Base-by-base conservation (phyloP, 2,888 invertebrate genomes). In the Pterostichus madidus region DNA sequence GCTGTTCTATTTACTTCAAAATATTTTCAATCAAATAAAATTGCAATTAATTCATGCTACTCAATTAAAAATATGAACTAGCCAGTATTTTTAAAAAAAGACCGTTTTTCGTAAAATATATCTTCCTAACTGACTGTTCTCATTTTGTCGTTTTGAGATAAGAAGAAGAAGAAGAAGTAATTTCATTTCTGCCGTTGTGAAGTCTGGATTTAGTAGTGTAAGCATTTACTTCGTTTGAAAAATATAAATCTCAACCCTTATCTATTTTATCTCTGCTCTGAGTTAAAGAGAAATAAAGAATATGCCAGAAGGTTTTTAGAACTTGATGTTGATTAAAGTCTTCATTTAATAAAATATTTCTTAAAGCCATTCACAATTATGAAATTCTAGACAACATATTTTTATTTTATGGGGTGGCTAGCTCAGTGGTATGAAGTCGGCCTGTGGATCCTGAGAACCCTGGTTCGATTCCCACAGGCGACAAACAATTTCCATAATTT, bases 161-260 rank as follows among this genome's bases (percentile, higher is more conserved):
- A 39, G 39, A 24, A 24, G 17, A 15, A 13, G 5, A 56, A 5
- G 7, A 3, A 24, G 31, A 59, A 59, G 59, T 31, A 59, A 59
- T 59, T 59, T 59, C 59, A 59, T 8, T 31, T 15, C 59, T 59
- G 59, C 10, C 59, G 39, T 59, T 59, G 10, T 59, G 59, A 59
- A 59, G 59, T 59, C 59, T 59, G 59, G 59, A 59, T 59, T 59
- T 59, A 59, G 59, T 59, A 53, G 53, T 6, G 53, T 17, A 53
- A 59, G 59, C 59, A 59, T 59, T 31, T 59, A 53, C 53, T 53
- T 53, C 53, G 10, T 31, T 59, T 59, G 59, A 59, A 59, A 59
- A 59, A 59, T 59, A 59, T 59, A 59, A 24, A 24, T 59, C 59
- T 59, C 59, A 24, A 11, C 24, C 39, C 24, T 59, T 59, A 59